Percentiles rank a stretch among this genome's conserved stretches.
Evolutionary conservation across 2,888 invertebrate species (phyloP).

Genomic region (Drosophila mulleri): DNA sequence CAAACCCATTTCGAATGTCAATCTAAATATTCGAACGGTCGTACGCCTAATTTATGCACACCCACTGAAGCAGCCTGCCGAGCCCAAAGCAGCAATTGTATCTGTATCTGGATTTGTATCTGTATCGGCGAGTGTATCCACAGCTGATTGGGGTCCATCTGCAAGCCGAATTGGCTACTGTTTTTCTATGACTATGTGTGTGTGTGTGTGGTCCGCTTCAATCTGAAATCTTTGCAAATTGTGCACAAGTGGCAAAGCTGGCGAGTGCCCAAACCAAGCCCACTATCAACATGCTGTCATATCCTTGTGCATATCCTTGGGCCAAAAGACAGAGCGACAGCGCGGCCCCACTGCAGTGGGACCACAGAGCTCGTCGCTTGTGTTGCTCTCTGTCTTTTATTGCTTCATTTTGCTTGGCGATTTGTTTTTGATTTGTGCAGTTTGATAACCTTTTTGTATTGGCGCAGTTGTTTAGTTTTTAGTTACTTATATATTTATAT

Average conservation of each 20-base stretch:
- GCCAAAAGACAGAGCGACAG: slow-evolving; percentile 34
- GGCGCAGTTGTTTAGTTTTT: slow-evolving; percentile 31
- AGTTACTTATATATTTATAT: slow-evolving; percentile 20
- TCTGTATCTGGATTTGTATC: slow-evolving; percentile 6
- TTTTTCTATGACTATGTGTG: slow-evolving; percentile 22
- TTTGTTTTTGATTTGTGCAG: slow-evolving; percentile 76
- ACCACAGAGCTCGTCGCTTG: slow-evolving; percentile 55
- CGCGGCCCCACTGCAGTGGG: neutral
- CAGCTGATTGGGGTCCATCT: slow-evolving; percentile 34
- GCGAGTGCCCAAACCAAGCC: slow-evolving; percentile 49
- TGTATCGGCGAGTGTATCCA: slow-evolving; percentile 22
- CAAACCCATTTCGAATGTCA: slow-evolving; percentile 25
- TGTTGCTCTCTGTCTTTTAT: slow-evolving; percentile 55
- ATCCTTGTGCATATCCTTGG: slow-evolving; percentile 76
- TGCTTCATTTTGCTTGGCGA: slow-evolving; percentile 73
- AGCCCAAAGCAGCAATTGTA: slow-evolving; percentile 28
- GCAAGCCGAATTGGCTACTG: slow-evolving; percentile 57
- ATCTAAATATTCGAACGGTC: slow-evolving; percentile 26
- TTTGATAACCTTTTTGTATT: slow-evolving; percentile 74
- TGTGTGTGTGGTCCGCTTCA: slow-evolving; percentile 24
- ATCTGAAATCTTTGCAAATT: slow-evolving; percentile 53
- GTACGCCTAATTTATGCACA: slow-evolving; percentile 62
- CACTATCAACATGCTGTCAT: slow-evolving; percentile 75
- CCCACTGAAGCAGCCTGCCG: slow-evolving; percentile 35
- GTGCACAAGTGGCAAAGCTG: slow-evolving; percentile 58